Evolutionary conservation across 2,113 vertebrate species (phyloP).

Genomic region (Boleophthalmus pectinirostris): DNA sequence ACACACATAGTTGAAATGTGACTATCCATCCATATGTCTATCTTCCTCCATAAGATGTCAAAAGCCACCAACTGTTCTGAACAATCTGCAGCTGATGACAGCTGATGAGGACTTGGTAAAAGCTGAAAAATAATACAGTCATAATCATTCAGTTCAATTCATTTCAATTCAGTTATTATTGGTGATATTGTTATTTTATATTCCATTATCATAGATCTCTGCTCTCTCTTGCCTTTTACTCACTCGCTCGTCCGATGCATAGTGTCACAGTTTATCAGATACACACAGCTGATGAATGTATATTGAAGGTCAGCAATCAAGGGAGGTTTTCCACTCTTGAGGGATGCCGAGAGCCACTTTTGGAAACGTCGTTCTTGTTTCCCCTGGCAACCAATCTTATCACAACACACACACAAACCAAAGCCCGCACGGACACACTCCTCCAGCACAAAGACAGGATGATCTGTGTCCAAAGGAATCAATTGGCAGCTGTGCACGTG

Average conservation of each 20-base stretch:
- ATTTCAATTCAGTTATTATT: neutral
- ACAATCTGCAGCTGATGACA: too few relatives aligned
- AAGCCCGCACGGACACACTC: constrained; percentile 1
- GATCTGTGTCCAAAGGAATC: constrained; percentile 50
- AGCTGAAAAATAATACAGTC: neutral
- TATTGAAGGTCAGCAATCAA: constrained; percentile 52
- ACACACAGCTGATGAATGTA: constrained; percentile 18
- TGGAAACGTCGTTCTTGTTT: constrained; percentile 59
- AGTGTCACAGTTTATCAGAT: constrained; percentile 24
- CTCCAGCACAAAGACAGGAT: constrained; percentile 22
- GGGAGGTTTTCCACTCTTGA: constrained; percentile 53
- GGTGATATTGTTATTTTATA: neutral
- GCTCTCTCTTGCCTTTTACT: neutral
- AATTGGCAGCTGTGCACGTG: constrained; percentile 14
- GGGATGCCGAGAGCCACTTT: constrained; percentile 63
- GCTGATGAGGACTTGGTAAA: neutral
- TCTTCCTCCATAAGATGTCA: too few relatives aligned
- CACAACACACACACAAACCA: constrained; percentile 18
- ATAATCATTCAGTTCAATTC: too few relatives aligned
- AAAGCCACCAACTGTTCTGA: too few relatives aligned
- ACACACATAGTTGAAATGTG: too few relatives aligned
- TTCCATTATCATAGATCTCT: neutral
- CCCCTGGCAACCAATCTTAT: constrained; percentile 68
- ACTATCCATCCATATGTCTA: too few relatives aligned
- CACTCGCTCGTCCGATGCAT: neutral